Base-by-base conservation (phyloP, 2,113 vertebrate genomes). In the Phalacrocorax brasilianus region DNA sequence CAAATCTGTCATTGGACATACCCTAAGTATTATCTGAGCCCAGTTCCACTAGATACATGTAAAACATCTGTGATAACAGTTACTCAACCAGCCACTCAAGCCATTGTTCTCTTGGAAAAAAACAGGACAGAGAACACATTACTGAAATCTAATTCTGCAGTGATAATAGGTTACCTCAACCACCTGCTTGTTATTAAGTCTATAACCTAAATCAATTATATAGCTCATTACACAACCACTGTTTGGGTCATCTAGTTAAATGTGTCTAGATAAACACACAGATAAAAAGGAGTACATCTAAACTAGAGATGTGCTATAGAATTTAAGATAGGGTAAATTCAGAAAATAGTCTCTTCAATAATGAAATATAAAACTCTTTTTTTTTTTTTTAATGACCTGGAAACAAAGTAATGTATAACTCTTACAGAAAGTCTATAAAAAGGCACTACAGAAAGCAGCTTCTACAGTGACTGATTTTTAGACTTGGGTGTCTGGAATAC, bases 131-230 rank as follows among this genome's bases (percentile, higher is more conserved):
- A 45, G 63, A 73, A 42, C 3, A 8, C 30, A 50, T 38, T 83
- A 55, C 47, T 58, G 88, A 82, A 88, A 77, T 63, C 42, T 62
- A 70, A 79, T 83, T 58, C 75, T 71, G 45, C 27, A 67, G 55
- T 66, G 88, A 70, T 90, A 84, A 86, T 24, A 58, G 50, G 45
- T 85, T 88, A 85, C 62, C 65, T 80, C 79, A 67, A n/a, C 67
- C 63, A 96, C 82, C 78, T 95, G 67, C 59, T 42, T 86, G 61
- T 68, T 88, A 83, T 84, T 74, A 93, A 84, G 68, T 67, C 35
- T 21, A 33, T 66, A 63, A 50, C 52, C 78, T 93, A 88, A 93
- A 96, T 70, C 75, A 90, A 77, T 96, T 94, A 59, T 53, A 70
- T 6, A 75, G 63, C 50, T 90, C 47, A 73, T 91, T 90, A 66